Evolutionary conservation across 2,888 invertebrate species (phyloP).

Genomic region (Sarcophaga subvicina): DNA sequence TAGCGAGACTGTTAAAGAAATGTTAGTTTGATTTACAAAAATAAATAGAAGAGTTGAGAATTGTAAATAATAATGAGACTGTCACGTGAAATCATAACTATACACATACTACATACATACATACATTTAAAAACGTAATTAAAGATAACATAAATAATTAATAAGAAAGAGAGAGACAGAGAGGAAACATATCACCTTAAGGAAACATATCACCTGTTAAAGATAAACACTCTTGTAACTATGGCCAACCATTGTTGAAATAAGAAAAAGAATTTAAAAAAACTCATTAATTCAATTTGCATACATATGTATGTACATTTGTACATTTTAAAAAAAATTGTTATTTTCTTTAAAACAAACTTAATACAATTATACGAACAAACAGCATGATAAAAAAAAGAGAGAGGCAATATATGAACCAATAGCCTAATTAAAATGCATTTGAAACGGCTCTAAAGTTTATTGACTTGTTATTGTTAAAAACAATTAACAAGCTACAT

Average conservation of each 20-base stretch:
- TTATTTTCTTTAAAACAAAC: too few species aligned
- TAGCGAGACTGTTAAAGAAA: too few species aligned
- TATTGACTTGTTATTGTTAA: slow-evolving; percentile 12
- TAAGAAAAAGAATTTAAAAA: too few species aligned
- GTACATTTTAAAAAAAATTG: not conserved
- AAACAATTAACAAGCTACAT: too few species aligned
- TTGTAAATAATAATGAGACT: too few species aligned
- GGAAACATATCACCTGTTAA: too few species aligned
- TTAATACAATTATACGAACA: not conserved
- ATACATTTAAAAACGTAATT: too few species aligned
- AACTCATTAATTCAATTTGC: not conserved
- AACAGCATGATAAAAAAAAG: not conserved
- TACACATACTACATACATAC: not conserved
- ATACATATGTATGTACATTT: not conserved
- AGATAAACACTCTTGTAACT: not conserved
- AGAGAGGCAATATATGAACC: not conserved
- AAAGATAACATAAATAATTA: too few species aligned
- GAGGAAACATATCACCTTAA: too few species aligned
- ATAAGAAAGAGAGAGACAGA: too few species aligned
- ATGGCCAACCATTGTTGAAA: not conserved
- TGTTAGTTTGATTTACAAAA: too few species aligned
- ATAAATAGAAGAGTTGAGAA: too few species aligned
- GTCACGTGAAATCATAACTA: not conserved
- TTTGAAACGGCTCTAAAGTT: slow-evolving; percentile 2
- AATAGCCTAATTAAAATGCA: slow-evolving; percentile 26